Evolutionary conservation across 2,888 invertebrate genomes (phyloP).

Genomic region (Gnatocerus cornutus): DNA sequence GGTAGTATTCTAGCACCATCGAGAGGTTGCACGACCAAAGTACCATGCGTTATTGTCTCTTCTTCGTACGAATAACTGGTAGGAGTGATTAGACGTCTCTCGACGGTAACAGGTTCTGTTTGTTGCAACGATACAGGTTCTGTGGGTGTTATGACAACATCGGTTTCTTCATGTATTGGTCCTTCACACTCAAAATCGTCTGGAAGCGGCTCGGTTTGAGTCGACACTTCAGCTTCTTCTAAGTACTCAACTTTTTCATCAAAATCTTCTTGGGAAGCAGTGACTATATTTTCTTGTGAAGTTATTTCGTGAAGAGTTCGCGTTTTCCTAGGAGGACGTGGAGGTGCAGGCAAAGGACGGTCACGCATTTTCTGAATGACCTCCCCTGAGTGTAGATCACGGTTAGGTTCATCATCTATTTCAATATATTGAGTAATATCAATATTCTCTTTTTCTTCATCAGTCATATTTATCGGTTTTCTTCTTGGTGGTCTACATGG

Average conservation of each 20-base stretch:
- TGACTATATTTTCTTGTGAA: constrained; percentile 61
- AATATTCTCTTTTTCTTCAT: constrained; percentile 70
- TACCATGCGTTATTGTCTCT: constrained; percentile 79
- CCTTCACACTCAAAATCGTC: constrained; percentile 83
- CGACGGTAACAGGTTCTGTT: constrained; percentile 25
- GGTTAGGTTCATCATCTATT: constrained; percentile 75
- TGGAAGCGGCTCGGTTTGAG: constrained; percentile 89
- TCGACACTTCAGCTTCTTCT: constrained; percentile 83
- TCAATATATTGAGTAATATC: constrained; percentile 77
- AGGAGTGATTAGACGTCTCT: constrained; percentile 60
- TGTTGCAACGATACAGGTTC: constrained; percentile 3
- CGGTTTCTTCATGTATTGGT: constrained; percentile 70
- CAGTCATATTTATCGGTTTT: constrained; percentile 67
- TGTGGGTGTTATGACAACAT: constrained; percentile 55
- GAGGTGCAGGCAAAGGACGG: constrained; percentile 89
- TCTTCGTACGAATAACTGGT: constrained; percentile 74
- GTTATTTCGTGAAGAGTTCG: constrained; percentile 64
- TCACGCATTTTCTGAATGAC: constrained; percentile 88
- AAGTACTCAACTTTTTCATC: constrained; percentile 65
- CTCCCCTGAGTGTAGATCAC: constrained; percentile 82
- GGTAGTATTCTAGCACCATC: constrained; percentile 68
- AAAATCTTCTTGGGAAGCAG: constrained; percentile 30
- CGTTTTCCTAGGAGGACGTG: constrained; percentile 81
- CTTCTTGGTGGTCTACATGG: constrained; percentile 74
- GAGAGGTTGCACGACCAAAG: constrained; percentile 79